phyloP scores from a whole-genome alignment of 2,888 invertebrate species.

The Oscheius sp. region DNA sequence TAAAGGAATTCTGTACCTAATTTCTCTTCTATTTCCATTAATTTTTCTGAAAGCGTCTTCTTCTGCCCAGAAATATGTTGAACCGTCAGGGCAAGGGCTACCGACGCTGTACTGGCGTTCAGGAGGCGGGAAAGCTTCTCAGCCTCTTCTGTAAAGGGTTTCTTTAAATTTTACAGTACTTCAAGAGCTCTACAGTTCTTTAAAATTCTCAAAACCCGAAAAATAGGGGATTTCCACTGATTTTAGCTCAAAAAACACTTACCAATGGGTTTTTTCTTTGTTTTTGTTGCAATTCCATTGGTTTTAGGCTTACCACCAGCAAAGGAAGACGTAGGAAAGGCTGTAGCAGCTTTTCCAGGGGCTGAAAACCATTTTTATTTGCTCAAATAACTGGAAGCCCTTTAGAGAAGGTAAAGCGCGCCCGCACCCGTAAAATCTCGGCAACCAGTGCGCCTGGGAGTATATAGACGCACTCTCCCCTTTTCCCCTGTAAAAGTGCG shows the following conservation, averaged over 20 bases:
- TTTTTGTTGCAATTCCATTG: slow-evolving; percentile 11
- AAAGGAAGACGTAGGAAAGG: slow-evolving; percentile 54
- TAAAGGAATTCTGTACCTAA: slow-evolving; percentile 31
- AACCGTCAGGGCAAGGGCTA: slow-evolving; percentile 41
- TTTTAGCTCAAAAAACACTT: not conserved
- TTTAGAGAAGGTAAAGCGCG: not conserved
- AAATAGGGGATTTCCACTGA: not conserved
- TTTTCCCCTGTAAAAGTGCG: not conserved
- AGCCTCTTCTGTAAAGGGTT: slow-evolving; percentile 40
- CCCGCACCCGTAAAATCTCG: slow-evolving; percentile 19
- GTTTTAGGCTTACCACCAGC: slow-evolving; percentile 39
- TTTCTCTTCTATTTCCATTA: slow-evolving; percentile 34
- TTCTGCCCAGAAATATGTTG: slow-evolving; percentile 24
- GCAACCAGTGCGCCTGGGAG: not conserved
- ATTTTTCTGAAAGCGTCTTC: slow-evolving; percentile 8
- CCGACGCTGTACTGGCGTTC: slow-evolving; percentile 35
- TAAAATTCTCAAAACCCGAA: too few species aligned
- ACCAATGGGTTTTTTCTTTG: slow-evolving; percentile 38
- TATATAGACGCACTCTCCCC: not conserved
- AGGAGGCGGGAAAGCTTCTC: slow-evolving; percentile 46
- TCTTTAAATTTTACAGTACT: not conserved
- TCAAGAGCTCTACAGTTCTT: too few species aligned
- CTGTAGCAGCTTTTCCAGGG: slow-evolving; percentile 1
- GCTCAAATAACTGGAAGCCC: not conserved
- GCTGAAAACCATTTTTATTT: slow-evolving; percentile 11